Conservation (phyloP, 2,888 invertebrate species). For the Tromatobia lineatoria region DNA sequence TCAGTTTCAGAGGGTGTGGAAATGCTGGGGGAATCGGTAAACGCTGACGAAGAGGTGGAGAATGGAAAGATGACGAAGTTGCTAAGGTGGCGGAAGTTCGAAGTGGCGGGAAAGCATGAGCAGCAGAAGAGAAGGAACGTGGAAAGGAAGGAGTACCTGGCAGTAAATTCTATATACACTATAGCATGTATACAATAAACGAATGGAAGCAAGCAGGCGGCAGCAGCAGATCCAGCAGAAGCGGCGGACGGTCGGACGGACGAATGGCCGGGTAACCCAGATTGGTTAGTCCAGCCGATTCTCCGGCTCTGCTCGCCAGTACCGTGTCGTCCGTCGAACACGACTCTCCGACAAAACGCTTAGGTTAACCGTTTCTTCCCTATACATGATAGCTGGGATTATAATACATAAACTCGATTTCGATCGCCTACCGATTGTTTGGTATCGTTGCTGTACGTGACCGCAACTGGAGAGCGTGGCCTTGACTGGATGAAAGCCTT, state of each 20-base stretch:
- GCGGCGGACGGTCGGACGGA: conserved; percentile 80
- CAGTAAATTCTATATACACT: conserved; percentile 53
- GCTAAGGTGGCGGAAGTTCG: conserved; percentile 45
- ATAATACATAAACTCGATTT: conserved; percentile 18
- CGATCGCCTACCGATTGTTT: conserved; percentile 6
- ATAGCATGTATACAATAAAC: conserved; percentile 31
- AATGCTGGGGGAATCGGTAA: neutral
- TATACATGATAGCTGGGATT: neutral
- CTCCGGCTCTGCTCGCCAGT: conserved; percentile 81
- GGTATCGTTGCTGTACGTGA: conserved; percentile 35
- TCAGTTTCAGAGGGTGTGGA: conserved; percentile 27
- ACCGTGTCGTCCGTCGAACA: conserved; percentile 82
- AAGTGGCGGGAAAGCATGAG: conserved; percentile 46
- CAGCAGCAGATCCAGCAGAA: conserved; percentile 62
- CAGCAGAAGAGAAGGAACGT: conserved; percentile 33
- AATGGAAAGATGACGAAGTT: conserved; percentile 34
- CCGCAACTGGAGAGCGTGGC: conserved; percentile 43
- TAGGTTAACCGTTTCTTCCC: conserved; percentile 42
- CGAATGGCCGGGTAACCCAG: conserved; percentile 86
- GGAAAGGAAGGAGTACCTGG: conserved; percentile 57
- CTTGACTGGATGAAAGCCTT: conserved; percentile 60
- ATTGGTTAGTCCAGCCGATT: conserved; percentile 83
- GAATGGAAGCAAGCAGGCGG: conserved; percentile 53
- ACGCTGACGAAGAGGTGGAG: neutral
- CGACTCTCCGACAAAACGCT: conserved; percentile 73